Base-by-base conservation (phyloP, 1,140 invertebrate genomes). In the Drosophila bifasciata region DNA sequence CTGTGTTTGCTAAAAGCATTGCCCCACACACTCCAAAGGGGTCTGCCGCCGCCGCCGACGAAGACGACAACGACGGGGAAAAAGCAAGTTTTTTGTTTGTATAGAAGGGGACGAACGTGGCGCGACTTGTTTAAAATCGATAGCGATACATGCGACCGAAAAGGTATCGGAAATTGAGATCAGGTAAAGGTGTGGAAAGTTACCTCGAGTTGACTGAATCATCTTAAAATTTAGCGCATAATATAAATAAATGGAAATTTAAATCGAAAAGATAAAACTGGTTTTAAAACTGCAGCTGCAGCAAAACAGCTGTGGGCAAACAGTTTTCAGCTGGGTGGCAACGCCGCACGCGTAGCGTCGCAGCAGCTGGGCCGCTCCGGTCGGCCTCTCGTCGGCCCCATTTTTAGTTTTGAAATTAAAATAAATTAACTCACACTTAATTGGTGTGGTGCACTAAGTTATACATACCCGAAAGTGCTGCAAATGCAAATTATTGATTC, bases 361-460 rank as follows among this genome's bases (percentile, higher is more conserved):
- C 32, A 36, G 32, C 32, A 36, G 32, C 32, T 13, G 32, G 32
- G 70, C 69, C 70, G 70, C 69, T 63, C 63, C 69, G 70, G 70
- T 72, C 50, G 70, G 23, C 36, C 50, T 43, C 43, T 36, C 40
- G 41, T 64, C 53, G 46, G 55, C 60, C 71, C 71, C 32, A 41
- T 68, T 44, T 75, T 64, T 75, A 59, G 62, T 75, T 76, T 67
- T 64, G 72, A 76, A 76, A 75, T 76, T 75, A 76, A 75, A 75
- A 76, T 67, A 76, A 75, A 76, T 76, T 74, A 74, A 75, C 72
- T 56, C 72, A 60, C 62, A 75, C 72, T 76, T 51, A 41, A 55
- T 39, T 48, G 17, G 46, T 52, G 72, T 69, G 49, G 63, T 23
- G 41, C 21, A 32, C 68, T 56, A 36, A 36, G 43, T 51, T 40